These are phyloP conservation scores for Coelopa frigida DNA, from an alignment of 1,140 invertebrate genomes.

Conservation along the genomic window DNA sequence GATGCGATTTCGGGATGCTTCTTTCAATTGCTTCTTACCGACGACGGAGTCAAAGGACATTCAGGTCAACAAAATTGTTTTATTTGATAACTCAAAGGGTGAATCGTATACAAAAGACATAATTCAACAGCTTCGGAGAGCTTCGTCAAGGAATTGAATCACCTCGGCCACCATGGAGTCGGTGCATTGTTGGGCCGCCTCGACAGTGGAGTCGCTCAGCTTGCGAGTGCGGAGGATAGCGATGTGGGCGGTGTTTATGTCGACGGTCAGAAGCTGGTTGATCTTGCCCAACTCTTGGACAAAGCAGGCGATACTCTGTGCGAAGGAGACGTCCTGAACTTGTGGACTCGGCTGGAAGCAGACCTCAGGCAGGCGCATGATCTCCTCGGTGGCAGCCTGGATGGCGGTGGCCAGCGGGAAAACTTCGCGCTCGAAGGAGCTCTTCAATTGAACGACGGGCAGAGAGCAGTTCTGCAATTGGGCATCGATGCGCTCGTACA, in stretches of 20 bases:
- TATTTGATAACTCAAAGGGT: too few species aligned
- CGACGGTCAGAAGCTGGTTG: neutral
- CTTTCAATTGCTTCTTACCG: too few species aligned
- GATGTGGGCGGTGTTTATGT: neutral
- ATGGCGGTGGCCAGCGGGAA: neutral
- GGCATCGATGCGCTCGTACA: neutral
- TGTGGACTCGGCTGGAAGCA: too few species aligned
- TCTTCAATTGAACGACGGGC: neutral
- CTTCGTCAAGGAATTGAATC: neutral
- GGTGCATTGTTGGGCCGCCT: neutral
- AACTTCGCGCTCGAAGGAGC: neutral
- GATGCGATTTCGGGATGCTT: too few species aligned
- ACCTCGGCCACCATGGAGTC: neutral
- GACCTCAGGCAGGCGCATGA: neutral
- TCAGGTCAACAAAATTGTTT: too few species aligned
- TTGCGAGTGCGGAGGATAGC: conserved; percentile 1
- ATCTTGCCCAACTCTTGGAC: neutral
- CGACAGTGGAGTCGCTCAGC: neutral
- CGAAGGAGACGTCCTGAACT: neutral
- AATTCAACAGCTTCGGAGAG: too few species aligned
- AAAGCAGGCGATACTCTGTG: neutral
- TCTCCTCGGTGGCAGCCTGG: neutral
- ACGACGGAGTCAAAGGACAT: too few species aligned
- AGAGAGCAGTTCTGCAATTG: neutral
- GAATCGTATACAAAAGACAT: too few species aligned